Evolutionary conservation across 2,797 vertebrate species (phyloP), one percentile per base, ranked within the genome.

Genomic region (Esox lucius): DNA sequence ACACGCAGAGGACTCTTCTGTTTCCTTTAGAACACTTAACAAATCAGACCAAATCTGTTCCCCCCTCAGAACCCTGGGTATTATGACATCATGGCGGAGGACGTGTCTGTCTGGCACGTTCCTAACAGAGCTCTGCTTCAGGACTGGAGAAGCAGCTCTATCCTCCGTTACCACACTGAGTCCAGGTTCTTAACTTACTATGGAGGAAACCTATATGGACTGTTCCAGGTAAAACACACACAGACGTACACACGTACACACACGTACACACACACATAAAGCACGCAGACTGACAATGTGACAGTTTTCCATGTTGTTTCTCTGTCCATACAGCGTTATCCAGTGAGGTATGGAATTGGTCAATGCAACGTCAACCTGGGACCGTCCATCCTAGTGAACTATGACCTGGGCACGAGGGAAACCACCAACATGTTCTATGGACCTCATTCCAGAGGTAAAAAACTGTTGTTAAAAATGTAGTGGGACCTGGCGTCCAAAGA

Each of bases 81-180:
- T 24, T 78, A 68, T 0, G 77, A 87, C 74, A 84, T 88, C 3
- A 26, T 49, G 33, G 84, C 87, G 2, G 5, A 2, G n/a, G 83
- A 92, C 53, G 16, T 91, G 39, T 74, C 83, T 3, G 72, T 91
- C 46, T 91, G 89, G 88, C 89, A 90, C 0, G 82, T 89, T 24
- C 82, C 86, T 65, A 89, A 89, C 71, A 82, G 79, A 0, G 71
- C 61, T 15, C 80, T 42, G 81, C 0, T 85, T 48, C 1, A 74
- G n/a, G 1, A 48, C 0, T 92, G 89, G 91, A 77, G 39, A 51
- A 5, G 28, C 4, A 0, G 35, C 12, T 0, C 87, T 22, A 71
- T 90, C 69, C 74, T 90, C 53, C 78, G 89, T 19, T 90, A 87
- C 62, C 80, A 8, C 74, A 90, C 87, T 0, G 11, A 62, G 5